A percentile compares a stretch with the other conserved stretches of the same genome.
Conservation (phyloP, 2,113 vertebrate species). For the Andinoacara biseriatus region DNA sequence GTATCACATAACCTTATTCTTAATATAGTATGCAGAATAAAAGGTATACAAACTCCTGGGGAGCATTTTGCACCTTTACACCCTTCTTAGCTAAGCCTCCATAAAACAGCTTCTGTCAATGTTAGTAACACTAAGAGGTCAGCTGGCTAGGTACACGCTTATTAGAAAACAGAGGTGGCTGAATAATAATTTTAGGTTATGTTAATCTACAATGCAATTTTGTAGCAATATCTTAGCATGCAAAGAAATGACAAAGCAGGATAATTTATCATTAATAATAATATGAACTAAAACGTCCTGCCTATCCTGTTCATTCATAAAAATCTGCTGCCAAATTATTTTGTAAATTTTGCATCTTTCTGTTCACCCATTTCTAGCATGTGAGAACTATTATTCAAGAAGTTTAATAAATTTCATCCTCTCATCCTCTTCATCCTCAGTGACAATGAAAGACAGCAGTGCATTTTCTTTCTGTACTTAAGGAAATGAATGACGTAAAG, state of each 20-base stretch:
- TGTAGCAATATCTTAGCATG: too few species aligned
- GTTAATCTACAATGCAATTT: too few species aligned
- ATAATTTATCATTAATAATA: too few species aligned
- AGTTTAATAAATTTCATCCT: too few species aligned
- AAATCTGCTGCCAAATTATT: too few species aligned
- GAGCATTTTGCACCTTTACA: not conserved
- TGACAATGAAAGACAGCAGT: slow-evolving; percentile 2
- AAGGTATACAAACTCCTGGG: not conserved
- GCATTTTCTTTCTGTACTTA: slow-evolving; percentile 31
- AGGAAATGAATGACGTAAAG: slow-evolving; percentile 27
- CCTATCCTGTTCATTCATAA: too few species aligned
- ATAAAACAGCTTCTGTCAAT: not conserved
- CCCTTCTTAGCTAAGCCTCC: not conserved
- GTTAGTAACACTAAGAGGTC: not conserved
- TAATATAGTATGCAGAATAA: slow-evolving; percentile 29
- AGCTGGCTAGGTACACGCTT: not conserved
- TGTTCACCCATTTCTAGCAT: too few species aligned
- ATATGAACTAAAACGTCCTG: too few species aligned
- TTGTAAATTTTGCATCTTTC: too few species aligned
- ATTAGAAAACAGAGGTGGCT: not conserved
- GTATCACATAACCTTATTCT: slow-evolving; percentile 36
- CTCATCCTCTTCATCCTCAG: not conserved
- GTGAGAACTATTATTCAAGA: too few species aligned
- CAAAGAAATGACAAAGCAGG: too few species aligned
- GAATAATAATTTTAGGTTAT: too few species aligned